phyloP scores from a whole-genome alignment of 35 echinoderm and acorn worm genomes.

The Hemicentrotus pulcherrimus region DNA sequence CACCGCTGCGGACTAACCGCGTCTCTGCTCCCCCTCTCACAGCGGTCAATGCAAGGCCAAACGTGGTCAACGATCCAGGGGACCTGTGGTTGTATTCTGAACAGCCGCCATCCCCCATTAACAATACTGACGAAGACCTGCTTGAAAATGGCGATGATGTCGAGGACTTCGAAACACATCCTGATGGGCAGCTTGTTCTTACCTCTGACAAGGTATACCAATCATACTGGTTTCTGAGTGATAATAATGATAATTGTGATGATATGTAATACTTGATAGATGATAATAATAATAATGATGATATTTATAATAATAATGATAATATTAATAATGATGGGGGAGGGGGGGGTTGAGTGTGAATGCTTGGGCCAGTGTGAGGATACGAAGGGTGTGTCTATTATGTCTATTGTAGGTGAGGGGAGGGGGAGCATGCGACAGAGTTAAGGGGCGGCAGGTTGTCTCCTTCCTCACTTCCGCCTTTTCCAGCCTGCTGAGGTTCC shows the following conservation, averaged over 20 bases:
- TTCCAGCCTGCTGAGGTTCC: too few species aligned
- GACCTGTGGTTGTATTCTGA: constrained; percentile 44
- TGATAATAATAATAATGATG: not conserved
- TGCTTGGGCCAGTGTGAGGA: too few species aligned
- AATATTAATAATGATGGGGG: not conserved
- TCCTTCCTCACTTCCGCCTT: too few species aligned
- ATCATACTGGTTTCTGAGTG: not conserved
- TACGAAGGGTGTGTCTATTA: too few species aligned
- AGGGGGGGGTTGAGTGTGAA: too few species aligned
- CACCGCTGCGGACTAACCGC: not conserved
- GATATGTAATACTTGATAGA: not conserved
- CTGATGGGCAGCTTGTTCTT: constrained; percentile 36
- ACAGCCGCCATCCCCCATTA: not conserved
- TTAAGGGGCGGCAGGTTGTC: too few species aligned
- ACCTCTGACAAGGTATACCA: not conserved
- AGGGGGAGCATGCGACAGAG: too few species aligned
- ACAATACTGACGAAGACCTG: not conserved
- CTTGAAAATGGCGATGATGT: constrained; percentile 45
- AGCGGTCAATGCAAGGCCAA: not conserved
- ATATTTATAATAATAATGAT: not conserved
- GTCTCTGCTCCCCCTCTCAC: not conserved
- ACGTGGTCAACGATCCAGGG: not conserved
- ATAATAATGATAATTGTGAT: not conserved
- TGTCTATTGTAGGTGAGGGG: too few species aligned
- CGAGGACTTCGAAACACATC: constrained; percentile 16